Conservation (phyloP, 2,797 vertebrate species). For the Pangasius larnaudii region DNA sequence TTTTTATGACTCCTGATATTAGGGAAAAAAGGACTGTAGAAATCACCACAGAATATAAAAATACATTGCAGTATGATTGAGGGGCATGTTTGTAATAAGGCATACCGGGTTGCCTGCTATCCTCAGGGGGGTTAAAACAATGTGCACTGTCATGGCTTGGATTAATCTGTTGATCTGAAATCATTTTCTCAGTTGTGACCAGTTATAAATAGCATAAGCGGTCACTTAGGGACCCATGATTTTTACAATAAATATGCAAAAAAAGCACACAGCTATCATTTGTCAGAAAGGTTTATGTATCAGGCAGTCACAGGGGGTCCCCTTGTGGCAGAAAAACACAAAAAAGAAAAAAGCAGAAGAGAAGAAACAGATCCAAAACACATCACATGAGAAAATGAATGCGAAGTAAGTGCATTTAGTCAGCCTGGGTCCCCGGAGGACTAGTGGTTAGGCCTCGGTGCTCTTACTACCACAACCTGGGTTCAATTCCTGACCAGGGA, state of each 20-base stretch:
- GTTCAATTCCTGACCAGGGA: too few species aligned
- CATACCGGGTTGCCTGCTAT: neutral
- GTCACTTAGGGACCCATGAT: neutral
- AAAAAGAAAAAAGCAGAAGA: neutral
- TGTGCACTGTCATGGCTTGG: slow-evolving; percentile 24
- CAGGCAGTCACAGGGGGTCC: neutral
- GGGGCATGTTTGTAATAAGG: neutral
- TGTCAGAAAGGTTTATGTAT: neutral
- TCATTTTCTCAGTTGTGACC: slow-evolving; percentile 21
- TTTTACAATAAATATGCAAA: neutral
- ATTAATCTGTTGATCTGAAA: slow-evolving; percentile 23
- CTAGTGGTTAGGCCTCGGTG: too few species aligned
- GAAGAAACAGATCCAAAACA: neutral
- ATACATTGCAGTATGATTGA: neutral
- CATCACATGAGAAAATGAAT: neutral
- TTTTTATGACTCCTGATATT: neutral
- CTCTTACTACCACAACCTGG: too few species aligned
- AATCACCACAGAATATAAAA: neutral
- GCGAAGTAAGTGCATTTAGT: neutral
- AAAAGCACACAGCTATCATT: neutral
- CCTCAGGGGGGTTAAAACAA: slow-evolving; percentile 10
- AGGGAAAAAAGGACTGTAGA: neutral
- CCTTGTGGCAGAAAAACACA: neutral
- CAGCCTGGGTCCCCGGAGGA: too few species aligned
- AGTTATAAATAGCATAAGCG: neutral